phyloP scores from a whole-genome alignment of 2,888 invertebrate species.

The Amitus sp. region DNA sequence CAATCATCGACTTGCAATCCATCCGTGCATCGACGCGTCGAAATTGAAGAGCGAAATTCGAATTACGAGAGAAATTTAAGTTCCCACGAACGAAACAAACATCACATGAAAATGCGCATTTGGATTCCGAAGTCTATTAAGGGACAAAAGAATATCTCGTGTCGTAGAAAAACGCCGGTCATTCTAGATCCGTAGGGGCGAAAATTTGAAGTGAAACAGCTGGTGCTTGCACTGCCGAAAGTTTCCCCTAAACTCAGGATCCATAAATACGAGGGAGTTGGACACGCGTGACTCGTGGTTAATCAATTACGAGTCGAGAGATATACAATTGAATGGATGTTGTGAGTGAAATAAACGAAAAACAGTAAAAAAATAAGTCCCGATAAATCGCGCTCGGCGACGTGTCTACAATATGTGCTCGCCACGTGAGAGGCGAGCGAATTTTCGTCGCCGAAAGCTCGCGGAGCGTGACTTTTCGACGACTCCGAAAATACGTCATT shows the following conservation, averaged over 20 bases:
- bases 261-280: too few relatives aligned
- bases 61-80: background rate
- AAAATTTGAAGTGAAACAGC: too few relatives aligned
- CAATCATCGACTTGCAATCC: background rate
- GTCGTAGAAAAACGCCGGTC: too few relatives aligned
- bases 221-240: too few relatives aligned
- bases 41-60: slow-evolving; percentile 2
- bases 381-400: slow-evolving; percentile 17
- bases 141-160: too few relatives aligned
- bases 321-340: slow-evolving; percentile 18
- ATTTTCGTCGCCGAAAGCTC: slow-evolving; percentile 6
- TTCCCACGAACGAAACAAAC: too few relatives aligned
- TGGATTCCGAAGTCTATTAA: too few relatives aligned
- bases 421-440: slow-evolving; percentile 23
- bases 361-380: slow-evolving; percentile 12
- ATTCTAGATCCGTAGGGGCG: too few relatives aligned
- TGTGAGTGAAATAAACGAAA: slow-evolving; percentile 16
- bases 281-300: slow-evolving; percentile 12
- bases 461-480: slow-evolving; percentile 2
- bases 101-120: too few relatives aligned
- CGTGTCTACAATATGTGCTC: slow-evolving; percentile 12
- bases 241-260: too few relatives aligned
- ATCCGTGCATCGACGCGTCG: background rate
- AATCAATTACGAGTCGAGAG: slow-evolving; percentile 18
- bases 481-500: slow-evolving; percentile 1